A percentile compares a stretch with the other conserved stretches of the same genome.
Conservation (phyloP, 2,113 vertebrate species). For the Machaerirhynchus nigripectus region DNA sequence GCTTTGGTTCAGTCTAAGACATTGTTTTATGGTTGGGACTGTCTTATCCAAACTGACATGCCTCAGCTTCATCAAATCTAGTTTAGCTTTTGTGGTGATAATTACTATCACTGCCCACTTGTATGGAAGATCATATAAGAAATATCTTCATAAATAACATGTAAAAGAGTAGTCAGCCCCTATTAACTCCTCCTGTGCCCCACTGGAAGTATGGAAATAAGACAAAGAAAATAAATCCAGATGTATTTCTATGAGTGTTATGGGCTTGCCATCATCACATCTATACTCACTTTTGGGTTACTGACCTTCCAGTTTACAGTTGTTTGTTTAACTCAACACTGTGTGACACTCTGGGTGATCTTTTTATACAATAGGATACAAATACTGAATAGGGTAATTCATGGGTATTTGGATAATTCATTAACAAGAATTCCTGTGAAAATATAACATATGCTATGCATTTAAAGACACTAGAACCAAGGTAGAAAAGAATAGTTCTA, state of each 20-base stretch:
- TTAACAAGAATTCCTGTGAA: background rate
- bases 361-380: background rate
- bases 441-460: background rate
- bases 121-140: background rate
- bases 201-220: background rate
- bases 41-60: background rate
- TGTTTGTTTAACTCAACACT: background rate
- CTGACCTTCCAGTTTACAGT: background rate
- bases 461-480: background rate
- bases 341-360: background rate
- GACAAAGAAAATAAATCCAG: background rate
- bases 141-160: background rate
- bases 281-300: background rate
- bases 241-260: background rate
- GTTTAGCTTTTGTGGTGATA: background rate
- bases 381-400: background rate
- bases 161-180: background rate
- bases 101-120: background rate
- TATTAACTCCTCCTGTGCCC: background rate
- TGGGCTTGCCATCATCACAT: background rate
- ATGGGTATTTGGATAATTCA: background rate
- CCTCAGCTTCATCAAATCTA: background rate
- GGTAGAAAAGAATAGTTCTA: background rate
- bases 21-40: background rate
- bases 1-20: background rate